These are phyloP conservation scores for Embiotoca jacksoni DNA, from an alignment of 2,113 vertebrate species.

Conservation along the genomic window DNA sequence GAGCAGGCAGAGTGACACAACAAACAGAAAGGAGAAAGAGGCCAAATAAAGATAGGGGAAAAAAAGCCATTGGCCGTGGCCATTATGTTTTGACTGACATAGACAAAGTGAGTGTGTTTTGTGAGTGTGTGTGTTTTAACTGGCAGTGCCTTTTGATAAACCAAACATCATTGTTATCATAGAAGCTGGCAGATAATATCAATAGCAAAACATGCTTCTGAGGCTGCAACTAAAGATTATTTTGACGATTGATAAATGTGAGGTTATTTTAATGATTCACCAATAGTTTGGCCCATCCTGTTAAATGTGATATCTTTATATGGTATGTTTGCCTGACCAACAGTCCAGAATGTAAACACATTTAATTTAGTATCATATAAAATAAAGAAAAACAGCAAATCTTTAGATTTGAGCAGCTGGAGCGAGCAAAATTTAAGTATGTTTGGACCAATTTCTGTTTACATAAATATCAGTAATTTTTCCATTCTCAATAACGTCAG, in stretches of 20 bases:
- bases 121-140: slow-evolving; percentile 3
- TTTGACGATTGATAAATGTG: no score
- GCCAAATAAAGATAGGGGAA: not conserved
- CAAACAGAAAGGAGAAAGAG: slow-evolving; percentile 36
- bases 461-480: no score
- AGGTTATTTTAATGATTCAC: no score
- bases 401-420: no score
- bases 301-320: no score
- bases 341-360: not conserved
- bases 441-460: no score
- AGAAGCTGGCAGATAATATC: not conserved
- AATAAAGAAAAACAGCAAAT: no score
- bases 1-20: slow-evolving; percentile 38
- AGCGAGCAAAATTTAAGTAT: no score
- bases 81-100: slow-evolving; percentile 42
- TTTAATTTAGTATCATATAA: not conserved
- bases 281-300: no score
- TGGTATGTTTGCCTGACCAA: not conserved
- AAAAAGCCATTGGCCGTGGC: slow-evolving; percentile 42
- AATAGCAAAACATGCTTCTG: no score
- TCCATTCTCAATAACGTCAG: no score
- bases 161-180: not conserved
- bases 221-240: not conserved
- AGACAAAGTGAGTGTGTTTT: not conserved
- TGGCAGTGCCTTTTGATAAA: not conserved